phyloP scores from a whole-genome alignment of 1,140 invertebrate species.

The honey bee (Apis mellifera) region DNA sequence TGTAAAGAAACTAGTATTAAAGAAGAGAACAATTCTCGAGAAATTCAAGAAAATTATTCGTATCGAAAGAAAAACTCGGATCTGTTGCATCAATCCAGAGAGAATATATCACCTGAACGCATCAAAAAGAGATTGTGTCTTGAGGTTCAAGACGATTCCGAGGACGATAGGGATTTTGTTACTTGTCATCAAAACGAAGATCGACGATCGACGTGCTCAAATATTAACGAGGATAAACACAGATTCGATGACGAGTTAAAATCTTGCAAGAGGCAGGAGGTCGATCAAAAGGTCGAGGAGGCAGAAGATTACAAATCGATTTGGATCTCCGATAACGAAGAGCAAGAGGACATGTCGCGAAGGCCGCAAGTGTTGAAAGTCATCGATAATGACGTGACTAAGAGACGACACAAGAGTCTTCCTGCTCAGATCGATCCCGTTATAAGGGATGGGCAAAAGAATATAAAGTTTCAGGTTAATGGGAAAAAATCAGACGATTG shows the following conservation, averaged over 20 bases:
- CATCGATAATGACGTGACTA: conserved; percentile 78
- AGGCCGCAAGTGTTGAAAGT: conserved; percentile 78
- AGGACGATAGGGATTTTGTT: background rate
- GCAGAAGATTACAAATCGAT: conserved; percentile 73
- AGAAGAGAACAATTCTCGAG: conserved; percentile 40
- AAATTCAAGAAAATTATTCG: background rate
- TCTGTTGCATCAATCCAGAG: background rate
- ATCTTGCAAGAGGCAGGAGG: conserved; percentile 1
- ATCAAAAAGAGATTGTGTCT: background rate
- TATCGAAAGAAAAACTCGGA: background rate
- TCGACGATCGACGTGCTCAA: conserved; percentile 16
- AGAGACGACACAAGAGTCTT: conserved; percentile 39
- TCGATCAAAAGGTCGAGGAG: conserved; percentile 62
- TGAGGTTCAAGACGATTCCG: background rate
- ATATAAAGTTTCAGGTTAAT: conserved; percentile 1
- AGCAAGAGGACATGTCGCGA: conserved; percentile 76
- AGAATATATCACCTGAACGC: background rate
- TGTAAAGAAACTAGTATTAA: conserved; percentile 53
- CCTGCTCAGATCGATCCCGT: conserved; percentile 26
- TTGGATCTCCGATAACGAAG: conserved; percentile 75
- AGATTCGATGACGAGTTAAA: conserved; percentile 52
- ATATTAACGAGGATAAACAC: conserved; percentile 36
- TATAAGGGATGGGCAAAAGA: conserved; percentile 8
- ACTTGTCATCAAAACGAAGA: conserved; percentile 7
- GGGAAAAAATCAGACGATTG: background rate